These are phyloP conservation scores for Fulica atra DNA, from an alignment of 2,113 vertebrate genomes.

Conservation along the genomic window DNA sequence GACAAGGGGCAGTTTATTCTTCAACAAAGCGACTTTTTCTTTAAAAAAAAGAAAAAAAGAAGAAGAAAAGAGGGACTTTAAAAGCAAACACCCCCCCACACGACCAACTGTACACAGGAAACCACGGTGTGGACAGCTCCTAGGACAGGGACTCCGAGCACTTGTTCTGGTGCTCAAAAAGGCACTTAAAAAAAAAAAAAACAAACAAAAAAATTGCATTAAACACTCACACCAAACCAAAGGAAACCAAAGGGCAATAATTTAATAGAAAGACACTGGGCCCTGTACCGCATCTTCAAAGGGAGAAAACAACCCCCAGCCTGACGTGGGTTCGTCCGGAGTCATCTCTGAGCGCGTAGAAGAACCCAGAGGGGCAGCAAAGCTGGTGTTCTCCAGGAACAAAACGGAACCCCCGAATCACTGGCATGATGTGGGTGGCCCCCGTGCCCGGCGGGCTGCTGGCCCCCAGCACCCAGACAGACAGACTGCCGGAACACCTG, in stretches of 20 bases:
- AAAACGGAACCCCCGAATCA: neutral
- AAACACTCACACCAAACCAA: conserved; percentile 63
- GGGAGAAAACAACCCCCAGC: neutral
- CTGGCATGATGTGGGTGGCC: conserved; percentile 25
- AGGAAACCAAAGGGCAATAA: conserved; percentile 65
- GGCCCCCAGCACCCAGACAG: conserved; percentile 30
- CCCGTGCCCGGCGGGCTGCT: conserved; percentile 59
- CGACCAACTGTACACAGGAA: conserved; percentile 38
- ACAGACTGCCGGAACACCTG: neutral
- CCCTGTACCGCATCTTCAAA: conserved; percentile 60
- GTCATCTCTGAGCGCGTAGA: conserved; percentile 36
- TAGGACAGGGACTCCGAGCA: conserved; percentile 47
- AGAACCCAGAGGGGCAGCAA: neutral
- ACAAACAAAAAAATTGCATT: conserved; percentile 32
- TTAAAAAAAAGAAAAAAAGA: neutral
- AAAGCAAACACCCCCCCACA: conserved; percentile 56
- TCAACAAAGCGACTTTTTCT: conserved; percentile 8
- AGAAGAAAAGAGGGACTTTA: neutral
- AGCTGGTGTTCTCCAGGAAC: conserved; percentile 54
- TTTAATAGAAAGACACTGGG: conserved; percentile 72
- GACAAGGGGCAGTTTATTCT: conserved; percentile 27
- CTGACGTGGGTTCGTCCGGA: conserved; percentile 43
- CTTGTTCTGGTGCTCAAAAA: conserved; percentile 79
- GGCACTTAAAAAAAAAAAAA: conserved; percentile 80
- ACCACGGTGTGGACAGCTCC: conserved; percentile 8